Evolutionary conservation across 53 echinoderm and acorn worm genomes (phyloP).

Genomic region (Henricia sp.): DNA sequence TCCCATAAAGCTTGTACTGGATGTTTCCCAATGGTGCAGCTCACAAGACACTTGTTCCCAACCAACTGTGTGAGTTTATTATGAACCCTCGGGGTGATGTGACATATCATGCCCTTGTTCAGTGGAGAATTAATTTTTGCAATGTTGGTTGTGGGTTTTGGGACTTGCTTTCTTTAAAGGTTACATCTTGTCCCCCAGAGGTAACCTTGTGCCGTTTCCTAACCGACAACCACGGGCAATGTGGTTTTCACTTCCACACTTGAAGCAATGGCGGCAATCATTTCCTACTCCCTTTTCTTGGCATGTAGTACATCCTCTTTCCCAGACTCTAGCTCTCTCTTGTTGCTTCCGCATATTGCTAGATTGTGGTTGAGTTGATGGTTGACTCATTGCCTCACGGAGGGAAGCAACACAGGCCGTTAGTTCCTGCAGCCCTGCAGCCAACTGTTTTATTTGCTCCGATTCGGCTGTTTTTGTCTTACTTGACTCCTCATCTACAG

Average conservation of each 20-base stretch:
- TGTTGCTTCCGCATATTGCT: no score
- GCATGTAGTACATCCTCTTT: conserved; percentile 17
- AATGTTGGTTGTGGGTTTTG: neutral
- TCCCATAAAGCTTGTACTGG: conserved; percentile 62
- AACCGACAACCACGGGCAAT: conserved; percentile 22
- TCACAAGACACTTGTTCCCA: conserved; percentile 59
- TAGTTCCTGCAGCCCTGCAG: neutral
- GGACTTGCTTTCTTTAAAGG: neutral
- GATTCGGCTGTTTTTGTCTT: no score
- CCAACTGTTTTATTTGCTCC: neutral
- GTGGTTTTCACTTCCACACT: conserved; percentile 23
- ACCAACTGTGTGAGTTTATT: conserved; percentile 32
- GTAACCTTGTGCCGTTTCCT: conserved; percentile 50
- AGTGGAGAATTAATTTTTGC: neutral
- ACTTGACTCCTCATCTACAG: neutral
- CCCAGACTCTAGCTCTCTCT: neutral
- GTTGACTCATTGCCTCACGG: neutral
- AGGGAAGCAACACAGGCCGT: conserved; percentile 17
- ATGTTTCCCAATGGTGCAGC: conserved; percentile 30
- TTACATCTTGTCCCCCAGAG: conserved; percentile 47
- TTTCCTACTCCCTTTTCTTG: neutral
- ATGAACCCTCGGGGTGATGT: conserved; percentile 30
- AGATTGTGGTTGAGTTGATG: no score
- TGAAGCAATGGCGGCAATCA: conserved; percentile 34
- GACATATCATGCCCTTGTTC: conserved; percentile 14